A percentile compares a stretch with the other conserved stretches of the same genome.
phyloP scores from a whole-genome alignment of 2,113 vertebrate genomes.

The Syngnathus floridae region DNA sequence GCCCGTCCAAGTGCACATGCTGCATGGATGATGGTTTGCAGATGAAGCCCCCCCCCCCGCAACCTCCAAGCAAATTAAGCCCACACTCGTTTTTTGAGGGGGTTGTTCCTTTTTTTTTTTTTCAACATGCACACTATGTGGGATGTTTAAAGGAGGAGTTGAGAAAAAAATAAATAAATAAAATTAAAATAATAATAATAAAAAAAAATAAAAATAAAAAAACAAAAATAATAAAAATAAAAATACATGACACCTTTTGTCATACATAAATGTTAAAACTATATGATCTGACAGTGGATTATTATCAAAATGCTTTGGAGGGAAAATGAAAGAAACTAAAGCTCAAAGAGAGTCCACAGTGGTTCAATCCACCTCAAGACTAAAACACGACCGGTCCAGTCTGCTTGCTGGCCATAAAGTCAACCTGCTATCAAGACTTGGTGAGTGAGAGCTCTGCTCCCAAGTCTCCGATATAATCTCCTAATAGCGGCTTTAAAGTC shows the following conservation, averaged over 20 bases:
- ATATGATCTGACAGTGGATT: too few relatives aligned
- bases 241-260: too few relatives aligned
- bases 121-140: not conserved
- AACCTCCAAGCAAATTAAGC: slow-evolving; percentile 36
- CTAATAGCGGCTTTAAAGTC: slow-evolving; percentile 71
- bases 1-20: slow-evolving; percentile 41
- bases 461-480: slow-evolving; percentile 73
- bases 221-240: too few relatives aligned
- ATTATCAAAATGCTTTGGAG: too few relatives aligned
- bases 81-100: slow-evolving; percentile 24
- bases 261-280: too few relatives aligned
- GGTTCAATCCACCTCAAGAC: not conserved
- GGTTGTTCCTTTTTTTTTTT: not conserved
- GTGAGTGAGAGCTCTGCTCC: slow-evolving; percentile 65
- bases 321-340: not conserved
- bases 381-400: not conserved
- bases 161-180: too few relatives aligned
- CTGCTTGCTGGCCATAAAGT: slow-evolving; percentile 21
- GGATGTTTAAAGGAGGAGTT: not conserved
- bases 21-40: slow-evolving; percentile 53
- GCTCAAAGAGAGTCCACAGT: not conserved
- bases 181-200: too few relatives aligned
- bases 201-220: too few relatives aligned
- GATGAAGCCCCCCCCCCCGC: slow-evolving; percentile 42
- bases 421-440: slow-evolving; percentile 51